phyloP scores from a whole-genome alignment of 64 coral and sea anemone genomes.

The Montipora cactus region DNA sequence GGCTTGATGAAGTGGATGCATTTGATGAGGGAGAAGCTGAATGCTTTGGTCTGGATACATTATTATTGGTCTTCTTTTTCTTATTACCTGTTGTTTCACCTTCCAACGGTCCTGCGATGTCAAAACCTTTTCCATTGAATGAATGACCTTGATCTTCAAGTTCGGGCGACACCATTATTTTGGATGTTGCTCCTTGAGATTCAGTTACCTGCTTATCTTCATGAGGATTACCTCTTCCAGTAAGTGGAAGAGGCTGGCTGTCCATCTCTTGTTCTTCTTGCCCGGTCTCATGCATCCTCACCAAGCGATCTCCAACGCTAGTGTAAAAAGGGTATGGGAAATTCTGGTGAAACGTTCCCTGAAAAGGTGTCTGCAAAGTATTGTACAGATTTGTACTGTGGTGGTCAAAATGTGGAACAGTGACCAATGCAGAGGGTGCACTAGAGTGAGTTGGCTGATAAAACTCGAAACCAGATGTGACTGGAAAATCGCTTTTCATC shows the following conservation, averaged over 20 bases:
- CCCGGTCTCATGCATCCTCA: not conserved
- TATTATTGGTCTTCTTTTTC: not conserved
- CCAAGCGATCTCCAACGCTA: not conserved
- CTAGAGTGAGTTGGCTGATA: not conserved
- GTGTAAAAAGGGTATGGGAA: slow-evolving; percentile 51
- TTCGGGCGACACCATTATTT: not conserved
- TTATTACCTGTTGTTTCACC: not conserved
- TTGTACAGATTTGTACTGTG: not conserved
- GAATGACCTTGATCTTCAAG: not conserved
- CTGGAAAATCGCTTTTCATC: not conserved
- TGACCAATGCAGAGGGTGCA: not conserved
- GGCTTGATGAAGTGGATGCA: slow-evolving; percentile 15
- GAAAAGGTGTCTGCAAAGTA: not conserved
- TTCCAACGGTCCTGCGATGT: not conserved
- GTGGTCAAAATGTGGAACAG: not conserved
- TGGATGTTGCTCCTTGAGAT: not conserved
- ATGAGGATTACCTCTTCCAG: not conserved
- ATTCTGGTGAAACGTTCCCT: slow-evolving; percentile 37
- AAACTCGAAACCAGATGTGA: not conserved
- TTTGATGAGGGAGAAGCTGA: slow-evolving; percentile 20
- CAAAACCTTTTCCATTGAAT: not conserved
- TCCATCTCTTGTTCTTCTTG: not conserved
- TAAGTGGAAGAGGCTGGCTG: not conserved
- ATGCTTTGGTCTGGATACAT: not conserved
- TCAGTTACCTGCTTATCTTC: not conserved